Conservation (phyloP, 2,113 vertebrate species). For the Bombycilla garrulus region DNA sequence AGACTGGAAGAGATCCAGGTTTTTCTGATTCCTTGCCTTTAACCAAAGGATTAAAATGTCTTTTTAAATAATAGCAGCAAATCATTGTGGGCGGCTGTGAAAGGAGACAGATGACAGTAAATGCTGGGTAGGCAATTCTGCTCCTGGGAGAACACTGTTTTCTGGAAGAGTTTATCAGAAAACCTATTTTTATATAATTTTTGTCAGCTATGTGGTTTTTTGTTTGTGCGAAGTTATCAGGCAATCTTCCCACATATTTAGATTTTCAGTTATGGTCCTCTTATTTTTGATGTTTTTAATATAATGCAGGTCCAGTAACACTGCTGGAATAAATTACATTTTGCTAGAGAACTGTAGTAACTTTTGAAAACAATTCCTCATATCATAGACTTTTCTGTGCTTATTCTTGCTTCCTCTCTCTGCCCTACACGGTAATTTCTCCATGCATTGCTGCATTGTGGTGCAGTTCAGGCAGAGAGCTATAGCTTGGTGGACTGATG, state of each 20-base stretch:
- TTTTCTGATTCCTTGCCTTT: slow-evolving; percentile 16
- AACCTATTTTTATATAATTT: neutral
- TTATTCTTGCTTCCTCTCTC: neutral
- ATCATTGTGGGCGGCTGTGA: slow-evolving; percentile 1
- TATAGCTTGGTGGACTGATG: neutral
- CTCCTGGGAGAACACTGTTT: neutral
- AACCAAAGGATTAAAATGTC: neutral
- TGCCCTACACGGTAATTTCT: neutral
- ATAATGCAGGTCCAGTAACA: neutral
- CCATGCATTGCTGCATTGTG: neutral
- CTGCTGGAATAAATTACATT: neutral
- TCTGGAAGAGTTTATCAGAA: slow-evolving; percentile 7
- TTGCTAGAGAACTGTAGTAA: neutral
- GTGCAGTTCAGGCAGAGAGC: neutral
- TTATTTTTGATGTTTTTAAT: neutral
- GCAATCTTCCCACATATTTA: neutral
- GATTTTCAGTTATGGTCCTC: neutral
- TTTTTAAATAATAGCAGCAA: slow-evolving; percentile 20
- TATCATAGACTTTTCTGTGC: neutral
- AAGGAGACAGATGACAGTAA: slow-evolving; percentile 5
- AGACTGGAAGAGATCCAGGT: neutral
- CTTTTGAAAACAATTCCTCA: neutral
- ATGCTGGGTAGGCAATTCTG: neutral
- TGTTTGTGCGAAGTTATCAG: neutral
- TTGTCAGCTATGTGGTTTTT: neutral